These are phyloP conservation scores for Brachionus rubens DNA, from an alignment of 1,140 invertebrate genomes.

Conservation along the genomic window DNA sequence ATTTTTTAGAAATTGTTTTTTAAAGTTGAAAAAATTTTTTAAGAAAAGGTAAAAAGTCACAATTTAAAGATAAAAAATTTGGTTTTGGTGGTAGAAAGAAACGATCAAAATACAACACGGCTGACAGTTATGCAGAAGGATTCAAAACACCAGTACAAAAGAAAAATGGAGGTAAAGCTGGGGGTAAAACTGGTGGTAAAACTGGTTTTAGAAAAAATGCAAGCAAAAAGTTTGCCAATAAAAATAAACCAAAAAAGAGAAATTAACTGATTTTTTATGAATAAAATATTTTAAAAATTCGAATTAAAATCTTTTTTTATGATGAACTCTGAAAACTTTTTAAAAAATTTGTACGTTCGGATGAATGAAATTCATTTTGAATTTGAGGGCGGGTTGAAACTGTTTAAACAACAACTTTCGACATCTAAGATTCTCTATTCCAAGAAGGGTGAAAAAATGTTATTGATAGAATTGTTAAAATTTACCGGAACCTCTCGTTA, in stretches of 20 bases:
- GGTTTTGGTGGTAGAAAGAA: slow-evolving; percentile 94
- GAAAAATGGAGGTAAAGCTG: neutral
- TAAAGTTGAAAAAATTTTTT: neutral
- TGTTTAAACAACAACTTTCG: no score
- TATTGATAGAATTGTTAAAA: no score
- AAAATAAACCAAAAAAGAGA: slow-evolving; percentile 39
- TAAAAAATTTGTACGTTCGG: no score
- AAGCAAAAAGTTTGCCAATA: slow-evolving; percentile 40
- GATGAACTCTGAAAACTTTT: no score
- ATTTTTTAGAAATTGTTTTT: neutral
- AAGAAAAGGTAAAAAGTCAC: slow-evolving; percentile 47
- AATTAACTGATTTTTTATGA: neutral
- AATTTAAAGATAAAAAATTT: slow-evolving; percentile 73
- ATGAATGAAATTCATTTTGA: no score
- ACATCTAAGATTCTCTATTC: no score
- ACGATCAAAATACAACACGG: slow-evolving; percentile 80
- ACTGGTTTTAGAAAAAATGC: slow-evolving; percentile 26
- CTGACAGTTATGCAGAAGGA: slow-evolving; percentile 64
- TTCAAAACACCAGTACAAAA: slow-evolving; percentile 34
- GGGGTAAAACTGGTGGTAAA: neutral
- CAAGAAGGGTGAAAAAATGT: no score
- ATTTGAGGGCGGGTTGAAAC: no score
- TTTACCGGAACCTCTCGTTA: no score
- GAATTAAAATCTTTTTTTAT: no score
- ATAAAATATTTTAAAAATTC: slow-evolving; percentile 9